These are phyloP conservation scores for Setophaga kirtlandii DNA, from an alignment of 2,113 vertebrate species.

Conservation along the genomic window DNA sequence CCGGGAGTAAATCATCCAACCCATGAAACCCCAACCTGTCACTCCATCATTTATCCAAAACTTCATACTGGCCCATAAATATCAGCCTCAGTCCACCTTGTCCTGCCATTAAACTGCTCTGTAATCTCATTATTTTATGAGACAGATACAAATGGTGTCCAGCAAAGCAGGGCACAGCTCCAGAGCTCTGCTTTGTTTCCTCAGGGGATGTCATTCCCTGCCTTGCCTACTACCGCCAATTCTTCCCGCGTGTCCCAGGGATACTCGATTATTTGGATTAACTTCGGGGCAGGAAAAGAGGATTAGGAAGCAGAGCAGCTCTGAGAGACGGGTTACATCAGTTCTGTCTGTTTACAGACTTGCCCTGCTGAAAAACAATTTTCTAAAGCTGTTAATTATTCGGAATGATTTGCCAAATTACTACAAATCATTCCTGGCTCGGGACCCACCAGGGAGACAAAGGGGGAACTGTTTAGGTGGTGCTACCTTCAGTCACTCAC, in stretches of 20 bases:
- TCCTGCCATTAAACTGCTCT: background rate
- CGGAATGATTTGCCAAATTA: background rate
- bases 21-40: fast-evolving
- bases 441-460: background rate
- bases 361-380: background rate
- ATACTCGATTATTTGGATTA: background rate
- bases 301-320: background rate
- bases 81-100: fast-evolving
- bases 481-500: background rate
- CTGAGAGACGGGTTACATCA: background rate
- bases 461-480: background rate
- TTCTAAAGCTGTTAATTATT: constrained; percentile 13
- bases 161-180: background rate
- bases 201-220: background rate
- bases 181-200: background rate
- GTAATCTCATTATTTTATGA: background rate
- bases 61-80: fast-evolving
- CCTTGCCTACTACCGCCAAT: background rate
- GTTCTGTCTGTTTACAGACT: background rate
- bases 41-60: fast-evolving
- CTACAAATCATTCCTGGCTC: background rate
- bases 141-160: background rate
- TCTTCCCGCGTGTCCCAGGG: background rate
- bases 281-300: background rate
- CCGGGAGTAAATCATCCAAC: background rate